These are phyloP conservation scores for Oxycera nigricornis DNA, from an alignment of 2,888 invertebrate species.

Conservation along the genomic window DNA sequence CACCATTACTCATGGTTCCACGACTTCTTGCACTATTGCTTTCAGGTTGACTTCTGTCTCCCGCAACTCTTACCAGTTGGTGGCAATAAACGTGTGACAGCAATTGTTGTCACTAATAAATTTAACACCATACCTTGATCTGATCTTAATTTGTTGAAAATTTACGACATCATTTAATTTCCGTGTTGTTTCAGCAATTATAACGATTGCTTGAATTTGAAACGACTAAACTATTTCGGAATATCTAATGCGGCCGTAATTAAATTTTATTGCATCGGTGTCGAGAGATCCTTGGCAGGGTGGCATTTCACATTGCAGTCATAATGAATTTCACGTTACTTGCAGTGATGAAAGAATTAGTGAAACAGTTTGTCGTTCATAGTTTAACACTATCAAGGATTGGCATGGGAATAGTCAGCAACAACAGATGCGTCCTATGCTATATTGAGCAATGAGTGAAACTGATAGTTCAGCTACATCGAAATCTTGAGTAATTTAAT, in stretches of 20 bases:
- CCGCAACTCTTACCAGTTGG: no score
- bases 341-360: neutral
- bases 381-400: neutral
- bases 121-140: neutral
- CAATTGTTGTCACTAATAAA: neutral
- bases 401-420: neutral
- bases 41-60: no score
- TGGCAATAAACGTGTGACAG: neutral
- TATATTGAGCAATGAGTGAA: no score
- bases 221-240: neutral
- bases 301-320: slow-evolving; percentile 16
- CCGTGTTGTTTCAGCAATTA: slow-evolving; percentile 27
- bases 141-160: slow-evolving; percentile 31
- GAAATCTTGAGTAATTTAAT: no score
- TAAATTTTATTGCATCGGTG: slow-evolving; percentile 23
- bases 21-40: no score
- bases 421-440: neutral
- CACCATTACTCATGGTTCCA: no score
- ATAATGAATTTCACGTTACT: neutral
- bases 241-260: slow-evolving; percentile 30
- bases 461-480: no score
- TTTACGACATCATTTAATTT: slow-evolving; percentile 24
- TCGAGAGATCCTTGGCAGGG: slow-evolving; percentile 17
- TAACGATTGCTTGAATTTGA: neutral
- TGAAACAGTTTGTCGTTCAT: neutral